phyloP scores from a whole-genome alignment of 2,888 invertebrate genomes.

The Apomyelois bistriatella region DNA sequence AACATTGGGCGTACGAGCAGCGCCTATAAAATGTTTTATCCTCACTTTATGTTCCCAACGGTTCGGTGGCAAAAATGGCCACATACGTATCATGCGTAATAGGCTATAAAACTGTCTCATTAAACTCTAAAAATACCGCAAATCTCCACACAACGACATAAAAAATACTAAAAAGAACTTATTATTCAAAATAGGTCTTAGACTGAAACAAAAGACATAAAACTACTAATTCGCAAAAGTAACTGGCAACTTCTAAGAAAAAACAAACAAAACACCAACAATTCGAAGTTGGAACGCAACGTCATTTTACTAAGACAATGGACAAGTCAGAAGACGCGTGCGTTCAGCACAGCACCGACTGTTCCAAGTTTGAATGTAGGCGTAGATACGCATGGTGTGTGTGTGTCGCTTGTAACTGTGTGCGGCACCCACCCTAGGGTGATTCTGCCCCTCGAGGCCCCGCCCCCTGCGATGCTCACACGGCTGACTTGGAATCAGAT shows the following conservation, averaged over 20 bases:
- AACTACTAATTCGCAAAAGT: neutral
- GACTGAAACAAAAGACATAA: slow-evolving; percentile 1
- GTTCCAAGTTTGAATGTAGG: slow-evolving; percentile 11
- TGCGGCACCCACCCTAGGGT: slow-evolving; percentile 62
- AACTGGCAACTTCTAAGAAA: slow-evolving; percentile 5
- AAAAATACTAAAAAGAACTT: neutral
- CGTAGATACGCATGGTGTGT: slow-evolving; percentile 14
- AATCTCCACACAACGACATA: neutral
- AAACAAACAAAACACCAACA: slow-evolving; percentile 3
- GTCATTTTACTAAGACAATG: slow-evolving; percentile 14
- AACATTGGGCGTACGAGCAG: slow-evolving; percentile 34
- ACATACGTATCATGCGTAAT: slow-evolving; percentile 16
- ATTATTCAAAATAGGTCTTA: neutral
- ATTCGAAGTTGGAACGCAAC: slow-evolving; percentile 10
- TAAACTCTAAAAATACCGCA: slow-evolving; percentile 6
- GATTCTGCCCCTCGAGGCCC: slow-evolving; percentile 56
- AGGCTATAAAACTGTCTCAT: slow-evolving; percentile 11
- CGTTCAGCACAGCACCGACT: slow-evolving; percentile 8
- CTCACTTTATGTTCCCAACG: slow-evolving; percentile 49
- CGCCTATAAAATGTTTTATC: slow-evolving; percentile 56
- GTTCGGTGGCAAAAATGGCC: slow-evolving; percentile 30
- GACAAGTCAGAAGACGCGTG: slow-evolving; percentile 16
- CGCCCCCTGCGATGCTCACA: slow-evolving; percentile 74
- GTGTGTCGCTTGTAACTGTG: slow-evolving; percentile 39
- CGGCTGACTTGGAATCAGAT: slow-evolving; percentile 80